Evolutionary conservation across 2,113 vertebrate genomes (phyloP).

Genomic region (Lichenostomus cassidix): DNA sequence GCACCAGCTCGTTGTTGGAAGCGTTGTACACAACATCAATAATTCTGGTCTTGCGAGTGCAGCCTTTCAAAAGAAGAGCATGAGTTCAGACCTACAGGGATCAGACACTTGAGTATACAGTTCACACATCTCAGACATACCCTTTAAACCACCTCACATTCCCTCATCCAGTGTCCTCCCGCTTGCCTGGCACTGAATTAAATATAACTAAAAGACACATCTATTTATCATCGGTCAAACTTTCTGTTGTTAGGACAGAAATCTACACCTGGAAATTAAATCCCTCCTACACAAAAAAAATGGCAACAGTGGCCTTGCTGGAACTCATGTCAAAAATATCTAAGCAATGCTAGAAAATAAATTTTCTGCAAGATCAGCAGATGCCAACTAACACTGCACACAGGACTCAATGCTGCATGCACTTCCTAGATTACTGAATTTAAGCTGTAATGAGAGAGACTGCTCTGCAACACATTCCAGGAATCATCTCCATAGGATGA

Average conservation of each 20-base stretch:
- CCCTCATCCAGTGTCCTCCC: background rate
- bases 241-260: background rate
- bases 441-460: rapidly evolving
- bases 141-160: background rate
- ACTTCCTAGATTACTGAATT: background rate
- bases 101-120: background rate
- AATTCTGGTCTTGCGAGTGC: constrained; percentile 96
- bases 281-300: background rate
- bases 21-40: constrained; percentile 99
- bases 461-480: background rate
- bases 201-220: background rate
- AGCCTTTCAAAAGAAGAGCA: constrained; percentile 77
- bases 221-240: background rate
- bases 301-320: background rate
- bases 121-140: background rate
- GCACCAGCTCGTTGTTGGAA: constrained; percentile 97
- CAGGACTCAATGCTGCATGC: rapidly evolving
- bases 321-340: background rate
- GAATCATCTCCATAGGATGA: background rate
- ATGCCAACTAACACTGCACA: background rate
- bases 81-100: background rate
- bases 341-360: background rate
- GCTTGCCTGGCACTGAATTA: background rate
- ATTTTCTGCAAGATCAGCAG: background rate
- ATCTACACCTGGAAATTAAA: background rate